phyloP scores from a whole-genome alignment of 2,113 vertebrate species.

The Todiramphus saurophagus region DNA sequence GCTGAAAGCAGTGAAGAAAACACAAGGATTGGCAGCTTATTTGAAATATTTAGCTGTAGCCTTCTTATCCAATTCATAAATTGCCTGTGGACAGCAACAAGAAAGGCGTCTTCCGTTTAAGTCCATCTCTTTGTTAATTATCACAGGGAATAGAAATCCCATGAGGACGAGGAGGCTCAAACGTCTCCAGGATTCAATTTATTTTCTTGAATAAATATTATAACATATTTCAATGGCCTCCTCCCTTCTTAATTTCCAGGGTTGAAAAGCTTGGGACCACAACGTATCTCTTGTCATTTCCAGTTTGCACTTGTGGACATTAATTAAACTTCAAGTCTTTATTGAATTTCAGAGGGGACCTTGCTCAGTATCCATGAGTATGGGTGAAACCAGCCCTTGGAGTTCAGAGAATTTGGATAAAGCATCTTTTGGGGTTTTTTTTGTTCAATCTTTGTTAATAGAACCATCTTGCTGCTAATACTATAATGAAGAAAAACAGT shows the following conservation, averaged over 20 bases:
- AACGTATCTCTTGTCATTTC: not conserved
- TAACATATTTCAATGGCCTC: not conserved
- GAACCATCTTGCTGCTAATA: not conserved
- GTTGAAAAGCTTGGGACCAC: not conserved
- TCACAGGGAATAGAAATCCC: not conserved
- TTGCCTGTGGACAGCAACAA: not conserved
- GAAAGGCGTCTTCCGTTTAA: not conserved
- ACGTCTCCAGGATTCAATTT: not conserved
- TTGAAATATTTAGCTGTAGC: not conserved
- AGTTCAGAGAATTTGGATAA: not conserved
- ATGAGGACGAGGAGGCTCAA: not conserved
- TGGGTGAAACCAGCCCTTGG: not conserved
- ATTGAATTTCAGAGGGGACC: not conserved
- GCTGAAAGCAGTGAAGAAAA: not conserved
- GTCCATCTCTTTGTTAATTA: constrained; percentile 12
- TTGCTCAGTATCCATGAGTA: not conserved
- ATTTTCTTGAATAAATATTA: not conserved
- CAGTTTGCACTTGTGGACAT: not conserved
- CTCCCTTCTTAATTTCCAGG: not conserved
- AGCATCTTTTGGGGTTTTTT: not conserved
- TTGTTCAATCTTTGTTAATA: not conserved
- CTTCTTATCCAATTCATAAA: not conserved
- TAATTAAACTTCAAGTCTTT: not conserved
- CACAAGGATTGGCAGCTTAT: not conserved
- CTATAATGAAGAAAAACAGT: not conserved